Evolutionary conservation across 2,888 invertebrate genomes (phyloP).

Genomic region (Crossocerus cetratus): DNA sequence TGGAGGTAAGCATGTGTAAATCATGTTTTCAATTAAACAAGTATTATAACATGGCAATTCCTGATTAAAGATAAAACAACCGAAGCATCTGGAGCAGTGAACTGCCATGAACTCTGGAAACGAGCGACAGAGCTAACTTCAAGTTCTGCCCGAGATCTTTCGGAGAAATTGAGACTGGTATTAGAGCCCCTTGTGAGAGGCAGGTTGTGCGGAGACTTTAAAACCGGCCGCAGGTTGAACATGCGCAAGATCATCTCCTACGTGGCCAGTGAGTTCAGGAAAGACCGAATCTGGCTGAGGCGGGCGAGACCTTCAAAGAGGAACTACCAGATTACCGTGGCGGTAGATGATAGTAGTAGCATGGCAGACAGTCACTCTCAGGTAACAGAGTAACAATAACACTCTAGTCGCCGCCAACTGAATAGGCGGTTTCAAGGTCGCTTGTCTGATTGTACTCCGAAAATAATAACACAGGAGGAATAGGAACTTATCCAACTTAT

Average conservation of each 20-base stretch:
- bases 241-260: constrained; percentile 99
- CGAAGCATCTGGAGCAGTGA: not conserved
- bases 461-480: too few relatives aligned
- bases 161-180: constrained; percentile 95
- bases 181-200: constrained; percentile 97
- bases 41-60: too few relatives aligned
- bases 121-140: constrained; percentile 78
- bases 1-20: too few relatives aligned
- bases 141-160: constrained; percentile 88
- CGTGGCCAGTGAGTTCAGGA: constrained; percentile 98
- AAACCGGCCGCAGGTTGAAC: constrained; percentile 97
- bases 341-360: constrained; percentile 96
- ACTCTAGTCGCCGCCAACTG: not conserved
- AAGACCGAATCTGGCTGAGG: constrained; percentile 99
- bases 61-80: too few relatives aligned
- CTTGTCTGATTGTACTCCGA: too few relatives aligned
- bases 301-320: constrained; percentile 96
- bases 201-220: constrained; percentile 94
- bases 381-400: not conserved
- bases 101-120: constrained; percentile 82
- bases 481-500: too few relatives aligned
- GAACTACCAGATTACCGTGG: constrained; percentile 96
- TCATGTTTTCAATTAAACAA: too few relatives aligned
- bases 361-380: constrained; percentile 95
- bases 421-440: too few relatives aligned